A percentile compares a stretch with the other conserved stretches of the same genome.
phyloP scores from a whole-genome alignment of 2,888 invertebrate species.

The Pseudanteris insignis region DNA sequence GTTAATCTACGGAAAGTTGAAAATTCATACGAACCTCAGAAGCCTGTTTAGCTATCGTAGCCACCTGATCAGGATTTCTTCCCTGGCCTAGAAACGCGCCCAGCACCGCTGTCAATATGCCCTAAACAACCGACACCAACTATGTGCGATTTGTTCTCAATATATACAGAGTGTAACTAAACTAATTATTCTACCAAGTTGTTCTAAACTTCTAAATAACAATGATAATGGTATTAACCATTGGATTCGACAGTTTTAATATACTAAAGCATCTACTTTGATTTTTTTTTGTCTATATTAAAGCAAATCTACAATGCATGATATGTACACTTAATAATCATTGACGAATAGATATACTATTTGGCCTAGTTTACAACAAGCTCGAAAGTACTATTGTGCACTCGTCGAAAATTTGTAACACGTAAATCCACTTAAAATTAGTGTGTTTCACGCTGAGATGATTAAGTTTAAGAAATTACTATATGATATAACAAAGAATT shows the following conservation, averaged over 20 bases:
- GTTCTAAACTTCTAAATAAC: constrained; percentile 1
- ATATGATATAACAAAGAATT: too few relatives aligned
- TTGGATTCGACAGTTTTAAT: not conserved
- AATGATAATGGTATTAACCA: not conserved
- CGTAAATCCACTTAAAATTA: too few relatives aligned
- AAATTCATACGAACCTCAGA: constrained; percentile 82
- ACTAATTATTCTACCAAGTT: constrained; percentile 12
- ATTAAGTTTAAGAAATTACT: too few relatives aligned
- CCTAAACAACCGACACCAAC: constrained; percentile 74
- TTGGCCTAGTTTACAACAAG: not conserved
- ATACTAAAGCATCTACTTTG: constrained; percentile 20
- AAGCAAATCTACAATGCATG: constrained; percentile 32
- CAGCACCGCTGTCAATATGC: constrained; percentile 91
- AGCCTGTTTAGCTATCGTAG: constrained; percentile 94
- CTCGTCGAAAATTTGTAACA: too few relatives aligned
- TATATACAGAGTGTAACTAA: constrained; percentile 43
- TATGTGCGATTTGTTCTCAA: constrained; percentile 52
- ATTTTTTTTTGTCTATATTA: not conserved
- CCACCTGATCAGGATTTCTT: constrained; percentile 90
- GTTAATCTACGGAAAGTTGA: constrained; percentile 19
- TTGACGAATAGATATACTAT: too few relatives aligned
- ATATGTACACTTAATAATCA: constrained; percentile 11
- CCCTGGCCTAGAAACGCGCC: constrained; percentile 86
- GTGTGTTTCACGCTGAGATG: too few relatives aligned
- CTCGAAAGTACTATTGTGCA: too few relatives aligned